Evolutionary conservation across 1,140 invertebrate species (phyloP).

Genomic region (Drosophila dunni): DNA sequence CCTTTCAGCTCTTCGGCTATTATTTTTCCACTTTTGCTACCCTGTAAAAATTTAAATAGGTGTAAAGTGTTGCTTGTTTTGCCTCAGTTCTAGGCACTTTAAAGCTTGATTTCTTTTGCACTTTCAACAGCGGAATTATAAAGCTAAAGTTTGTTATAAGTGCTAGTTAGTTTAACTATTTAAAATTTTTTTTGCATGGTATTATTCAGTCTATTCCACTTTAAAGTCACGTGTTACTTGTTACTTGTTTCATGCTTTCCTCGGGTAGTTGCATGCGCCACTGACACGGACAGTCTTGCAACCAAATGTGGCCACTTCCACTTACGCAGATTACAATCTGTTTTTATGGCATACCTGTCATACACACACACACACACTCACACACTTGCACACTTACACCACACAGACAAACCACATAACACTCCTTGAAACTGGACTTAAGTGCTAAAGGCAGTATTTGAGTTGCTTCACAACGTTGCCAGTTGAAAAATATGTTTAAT

Average conservation of each 20-base stretch:
- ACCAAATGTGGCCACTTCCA: slow-evolving; percentile 71
- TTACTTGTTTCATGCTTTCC: slow-evolving; percentile 31
- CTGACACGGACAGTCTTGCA: slow-evolving; percentile 40
- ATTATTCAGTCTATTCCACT: background rate
- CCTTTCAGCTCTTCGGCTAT: slow-evolving; percentile 16
- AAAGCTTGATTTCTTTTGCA: too few relatives aligned
- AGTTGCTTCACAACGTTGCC: slow-evolving; percentile 10
- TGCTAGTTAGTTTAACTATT: background rate
- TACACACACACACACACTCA: slow-evolving; percentile 8
- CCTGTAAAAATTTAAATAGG: background rate
- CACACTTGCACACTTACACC: slow-evolving; percentile 4
- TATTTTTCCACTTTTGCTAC: background rate
- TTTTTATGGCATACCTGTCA: slow-evolving; percentile 61
- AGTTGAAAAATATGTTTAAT: slow-evolving; percentile 57
- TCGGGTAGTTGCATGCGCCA: slow-evolving; percentile 16
- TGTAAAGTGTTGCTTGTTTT: background rate
- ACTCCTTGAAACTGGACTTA: slow-evolving; percentile 19
- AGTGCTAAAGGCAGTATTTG: slow-evolving; percentile 36
- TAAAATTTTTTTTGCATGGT: background rate
- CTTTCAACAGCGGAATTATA: background rate
- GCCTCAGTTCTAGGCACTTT: too few relatives aligned
- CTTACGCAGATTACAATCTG: slow-evolving; percentile 75
- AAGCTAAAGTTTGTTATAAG: too few relatives aligned
- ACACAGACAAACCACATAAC: slow-evolving; percentile 1
- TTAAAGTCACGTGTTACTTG: background rate